Base-by-base conservation (phyloP, 2,888 invertebrate genomes). In the Mesoligia furuncula region DNA sequence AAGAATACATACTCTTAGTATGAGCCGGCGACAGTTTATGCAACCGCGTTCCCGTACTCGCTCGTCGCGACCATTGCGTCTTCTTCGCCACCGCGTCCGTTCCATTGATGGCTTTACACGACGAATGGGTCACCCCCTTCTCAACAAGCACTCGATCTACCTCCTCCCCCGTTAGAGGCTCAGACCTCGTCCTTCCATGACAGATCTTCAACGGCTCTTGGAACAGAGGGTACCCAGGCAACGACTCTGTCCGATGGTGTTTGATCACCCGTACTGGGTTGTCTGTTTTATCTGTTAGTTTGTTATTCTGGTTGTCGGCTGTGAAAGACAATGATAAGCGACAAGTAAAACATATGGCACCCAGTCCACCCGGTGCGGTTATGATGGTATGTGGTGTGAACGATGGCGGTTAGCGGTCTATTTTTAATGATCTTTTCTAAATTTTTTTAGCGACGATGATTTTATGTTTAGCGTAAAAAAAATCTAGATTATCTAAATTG, bases 121-220 rank as follows among this genome's bases (percentile, higher is more conserved):
- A 94, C 31, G 94, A 93, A 80, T 95, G 93, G 75, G 91, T 90
- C 66, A 91, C 90, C 13, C 91, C 90, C 85, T 94, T 93, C 90
- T 95, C 95, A 79, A 94, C 87, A n/a, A 92, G 89, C 73, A 92
- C 93, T 31, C 92, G 90, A 78, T 94, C 94, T 77, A 95, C 92
- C 88, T 97, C 96, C 83, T 96, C 97, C 79, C 97, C 97, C 13
- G 97, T 97, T 85, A 98, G 93, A 82, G 98, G 98, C 92, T 98
- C 97, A 90, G 98, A 98, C 92, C 98, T 96, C 85, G 98, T 98
- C 93, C 98, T 97, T 93, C 97, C 98, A 94, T 98, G 98, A 85
- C 92, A 92, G 68, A 96, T 95, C 90, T 93, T 94, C 85, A 94
- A 90, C 20, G 95, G 94, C 84, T 95, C 96, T 90, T 92, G 93